These are phyloP conservation scores for Ooceraea biroi DNA, from an alignment of 1,140 invertebrate genomes.

Conservation along the genomic window DNA sequence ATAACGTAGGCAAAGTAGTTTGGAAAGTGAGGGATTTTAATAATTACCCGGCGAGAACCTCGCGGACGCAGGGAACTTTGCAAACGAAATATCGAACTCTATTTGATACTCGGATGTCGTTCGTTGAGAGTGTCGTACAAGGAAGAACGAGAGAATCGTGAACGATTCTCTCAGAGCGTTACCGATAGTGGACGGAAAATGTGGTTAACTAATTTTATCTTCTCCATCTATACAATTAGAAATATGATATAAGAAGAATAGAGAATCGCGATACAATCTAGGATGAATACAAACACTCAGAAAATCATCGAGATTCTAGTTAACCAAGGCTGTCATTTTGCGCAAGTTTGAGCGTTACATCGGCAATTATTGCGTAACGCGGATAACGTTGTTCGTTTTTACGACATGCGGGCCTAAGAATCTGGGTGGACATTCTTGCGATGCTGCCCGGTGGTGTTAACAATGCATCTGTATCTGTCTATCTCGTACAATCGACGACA, in stretches of 20 bases:
- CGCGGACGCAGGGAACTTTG: slow-evolving; percentile 49
- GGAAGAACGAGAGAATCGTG: neutral
- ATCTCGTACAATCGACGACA: slow-evolving; percentile 20
- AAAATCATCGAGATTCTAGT: neutral
- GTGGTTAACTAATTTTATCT: slow-evolving; percentile 1
- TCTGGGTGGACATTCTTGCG: slow-evolving; percentile 36
- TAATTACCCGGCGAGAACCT: slow-evolving; percentile 60
- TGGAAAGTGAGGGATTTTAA: neutral
- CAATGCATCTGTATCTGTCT: slow-evolving; percentile 1
- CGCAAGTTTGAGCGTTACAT: neutral
- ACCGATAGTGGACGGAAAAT: slow-evolving; percentile 15
- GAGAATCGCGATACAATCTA: neutral
- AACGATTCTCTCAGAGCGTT: neutral
- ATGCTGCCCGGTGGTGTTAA: neutral
- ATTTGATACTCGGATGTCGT: slow-evolving; percentile 54
- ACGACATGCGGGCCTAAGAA: slow-evolving; percentile 64
- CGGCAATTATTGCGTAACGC: slow-evolving; percentile 14
- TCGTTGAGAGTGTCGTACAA: slow-evolving; percentile 3
- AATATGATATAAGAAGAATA: neutral
- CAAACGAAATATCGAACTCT: slow-evolving; percentile 60
- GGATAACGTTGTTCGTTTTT: slow-evolving; percentile 22
- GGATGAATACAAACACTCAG: too few species aligned
- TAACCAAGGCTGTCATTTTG: neutral
- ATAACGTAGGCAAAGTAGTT: neutral
- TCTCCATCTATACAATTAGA: slow-evolving; percentile 33